Base-by-base conservation (phyloP, 2,113 vertebrate genomes). In the Thunnus maccoyii region DNA sequence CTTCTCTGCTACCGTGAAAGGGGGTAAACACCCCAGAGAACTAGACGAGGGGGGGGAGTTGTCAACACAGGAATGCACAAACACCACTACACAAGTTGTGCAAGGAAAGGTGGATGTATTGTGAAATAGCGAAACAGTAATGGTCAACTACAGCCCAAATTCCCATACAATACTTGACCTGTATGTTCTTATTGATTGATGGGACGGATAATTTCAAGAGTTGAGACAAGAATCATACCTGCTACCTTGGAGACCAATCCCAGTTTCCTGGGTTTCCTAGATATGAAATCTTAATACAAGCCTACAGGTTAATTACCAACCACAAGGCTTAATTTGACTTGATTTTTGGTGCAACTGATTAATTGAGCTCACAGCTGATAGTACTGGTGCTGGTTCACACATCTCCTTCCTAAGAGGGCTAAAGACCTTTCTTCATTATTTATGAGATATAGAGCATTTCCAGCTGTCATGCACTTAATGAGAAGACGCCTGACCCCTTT, bases 11-110 rank as follows among this genome's bases (percentile, higher is more conserved):
- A 86, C 84, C 3, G 76, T 83, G 90, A 86, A 88, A 82, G 83
- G 86, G 81, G 83, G 82, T 90, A 93, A 93, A 90, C 90, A 94
- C 91, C 87, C 86, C 67, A 72, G 90, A 89, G 90, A 90, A 77
- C 77, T 57, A 78, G 72, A 87, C 16, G 36, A 16, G 52, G 66
- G 52, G 9, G 76, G 87, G 84, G 80, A 85, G 83, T 75, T 90
- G 86, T 88, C 86, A 52, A 88, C 85, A 85, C 72, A 83, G 85
- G 84, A 91, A 91, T 90, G 83, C 79, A 80, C 78, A 92, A 89
- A 93, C 88, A 89, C 70, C 83, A 80, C 72, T 60, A 85, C 71
- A 78, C 52, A 66, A 74, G 54, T 69, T 76, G 60, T 72, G 67
- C 72, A 76, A 76, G 60, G 73, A 60, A 54, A 70, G 44, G 20